Evolutionary conservation across 1,140 invertebrate species (phyloP).

Genomic region (Pollicipes pollicipes): DNA sequence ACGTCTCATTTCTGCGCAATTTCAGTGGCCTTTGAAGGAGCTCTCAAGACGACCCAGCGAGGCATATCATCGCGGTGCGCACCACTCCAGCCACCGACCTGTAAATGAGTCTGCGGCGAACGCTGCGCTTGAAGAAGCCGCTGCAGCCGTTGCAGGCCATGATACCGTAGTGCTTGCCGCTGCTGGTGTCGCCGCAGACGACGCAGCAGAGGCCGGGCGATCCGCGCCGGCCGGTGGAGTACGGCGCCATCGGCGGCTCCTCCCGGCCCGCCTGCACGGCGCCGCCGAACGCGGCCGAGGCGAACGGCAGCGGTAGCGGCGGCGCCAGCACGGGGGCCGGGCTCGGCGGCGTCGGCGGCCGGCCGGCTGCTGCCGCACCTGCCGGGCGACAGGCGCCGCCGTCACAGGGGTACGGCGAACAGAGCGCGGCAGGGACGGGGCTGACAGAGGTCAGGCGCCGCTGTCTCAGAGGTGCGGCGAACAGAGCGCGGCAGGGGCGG

Average conservation of each 20-base stretch:
- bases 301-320: slow-evolving; percentile 78
- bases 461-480: too few species aligned
- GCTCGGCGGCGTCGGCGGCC: slow-evolving; percentile 15
- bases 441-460: too few species aligned
- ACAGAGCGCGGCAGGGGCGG: too few species aligned
- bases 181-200: slow-evolving; percentile 90
- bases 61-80: too few species aligned
- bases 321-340: slow-evolving; percentile 68
- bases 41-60: too few species aligned
- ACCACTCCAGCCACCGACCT: too few species aligned
- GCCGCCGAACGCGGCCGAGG: background rate
- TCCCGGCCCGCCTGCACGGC: background rate
- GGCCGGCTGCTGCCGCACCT: background rate
- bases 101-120: slow-evolving; percentile 90
- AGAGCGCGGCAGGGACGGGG: too few species aligned
- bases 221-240: slow-evolving; percentile 11
- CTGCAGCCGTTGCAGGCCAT: slow-evolving; percentile 98
- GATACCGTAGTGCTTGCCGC: slow-evolving; percentile 95
- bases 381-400: slow-evolving; percentile 9
- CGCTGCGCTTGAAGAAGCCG: slow-evolving; percentile 95
- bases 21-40: too few species aligned
- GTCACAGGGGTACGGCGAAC: background rate
- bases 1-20: too few species aligned
- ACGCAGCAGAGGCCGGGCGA: slow-evolving; percentile 41
- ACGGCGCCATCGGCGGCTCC: background rate